Evolutionary conservation across 2,888 invertebrate genomes (phyloP).

Genomic region (Eumacrocentrus americanus): DNA sequence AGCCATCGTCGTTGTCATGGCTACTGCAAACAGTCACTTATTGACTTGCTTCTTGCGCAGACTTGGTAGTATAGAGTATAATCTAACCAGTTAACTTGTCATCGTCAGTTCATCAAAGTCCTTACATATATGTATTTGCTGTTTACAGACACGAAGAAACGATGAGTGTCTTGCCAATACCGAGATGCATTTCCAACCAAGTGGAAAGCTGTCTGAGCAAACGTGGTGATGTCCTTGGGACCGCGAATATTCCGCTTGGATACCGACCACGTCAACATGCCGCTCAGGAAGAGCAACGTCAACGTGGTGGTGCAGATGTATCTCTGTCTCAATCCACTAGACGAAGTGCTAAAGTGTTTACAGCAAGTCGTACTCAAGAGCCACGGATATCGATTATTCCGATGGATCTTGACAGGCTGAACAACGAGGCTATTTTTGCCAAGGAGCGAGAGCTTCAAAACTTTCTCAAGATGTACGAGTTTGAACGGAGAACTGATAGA

Average conservation of each 20-base stretch:
- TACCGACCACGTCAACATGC: constrained; percentile 42
- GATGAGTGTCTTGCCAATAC: constrained; percentile 36
- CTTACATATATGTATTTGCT: not conserved
- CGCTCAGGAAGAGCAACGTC: not conserved
- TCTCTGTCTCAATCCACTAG: not conserved
- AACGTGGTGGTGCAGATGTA: too few relatives aligned
- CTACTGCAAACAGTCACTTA: constrained; percentile 38
- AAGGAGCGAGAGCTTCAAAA: constrained; percentile 36
- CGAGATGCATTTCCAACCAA: constrained; percentile 30
- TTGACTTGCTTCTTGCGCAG: constrained; percentile 29
- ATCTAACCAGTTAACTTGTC: too few relatives aligned
- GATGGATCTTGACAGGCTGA: constrained; percentile 9
- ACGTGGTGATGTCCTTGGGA: constrained; percentile 42
- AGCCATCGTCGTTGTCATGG: constrained; percentile 37
- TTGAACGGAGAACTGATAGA: constrained; percentile 40
- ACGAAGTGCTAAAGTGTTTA: constrained; percentile 10
- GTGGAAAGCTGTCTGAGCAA: constrained; percentile 31
- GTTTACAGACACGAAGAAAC: constrained; percentile 1
- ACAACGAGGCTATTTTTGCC: constrained; percentile 8
- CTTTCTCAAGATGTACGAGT: constrained; percentile 36
- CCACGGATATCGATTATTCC: constrained; percentile 29
- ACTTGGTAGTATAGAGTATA: too few relatives aligned
- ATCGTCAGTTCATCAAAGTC: not conserved
- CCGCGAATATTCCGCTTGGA: constrained; percentile 42
- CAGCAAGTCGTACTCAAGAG: too few relatives aligned